Percentiles rank a stretch among this genome's conserved stretches.
Evolutionary conservation across 2,797 vertebrate species (phyloP).

Genomic region (Mormyrops boulengeri): DNA sequence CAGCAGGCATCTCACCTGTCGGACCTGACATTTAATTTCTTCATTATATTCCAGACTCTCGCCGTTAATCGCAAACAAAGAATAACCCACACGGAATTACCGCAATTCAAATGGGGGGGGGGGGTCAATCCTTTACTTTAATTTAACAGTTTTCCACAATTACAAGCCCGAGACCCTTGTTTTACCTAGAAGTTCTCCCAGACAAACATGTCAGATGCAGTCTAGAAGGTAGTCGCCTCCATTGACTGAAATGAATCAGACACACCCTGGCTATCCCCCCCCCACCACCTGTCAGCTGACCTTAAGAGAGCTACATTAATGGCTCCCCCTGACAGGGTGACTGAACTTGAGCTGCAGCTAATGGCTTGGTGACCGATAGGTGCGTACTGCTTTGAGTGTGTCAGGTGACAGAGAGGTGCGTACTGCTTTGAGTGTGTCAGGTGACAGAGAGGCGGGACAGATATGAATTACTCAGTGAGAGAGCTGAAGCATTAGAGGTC

Average conservation of each 20-base stretch:
- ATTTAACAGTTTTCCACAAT: background rate
- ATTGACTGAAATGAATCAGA: slow-evolving; percentile 15
- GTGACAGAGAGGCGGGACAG: slow-evolving; percentile 56
- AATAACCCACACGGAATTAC: slow-evolving; percentile 13
- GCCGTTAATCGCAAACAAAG: background rate
- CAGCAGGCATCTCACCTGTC: background rate
- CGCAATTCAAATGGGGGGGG: background rate
- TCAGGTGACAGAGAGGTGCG: slow-evolving; percentile 51
- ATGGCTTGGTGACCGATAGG: background rate
- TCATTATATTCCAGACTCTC: background rate
- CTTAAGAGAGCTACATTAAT: slow-evolving; percentile 58
- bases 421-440: slow-evolving; percentile 66
- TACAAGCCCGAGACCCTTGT: background rate
- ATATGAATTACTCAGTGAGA: slow-evolving; percentile 69
- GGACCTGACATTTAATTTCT: background rate
- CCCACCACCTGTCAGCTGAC: slow-evolving; percentile 52
- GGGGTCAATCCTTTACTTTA: background rate
- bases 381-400: slow-evolving; percentile 68
- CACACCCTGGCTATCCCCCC: background rate
- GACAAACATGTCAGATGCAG: slow-evolving; percentile 14
- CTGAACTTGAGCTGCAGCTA: background rate
- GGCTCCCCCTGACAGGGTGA: slow-evolving; percentile 48
- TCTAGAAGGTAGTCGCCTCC: background rate
- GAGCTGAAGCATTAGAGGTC: background rate
- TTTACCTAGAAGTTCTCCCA: background rate